These are phyloP conservation scores for Rattus norvegicus DNA, from an alignment of 2,113 vertebrate genomes.

Conservation along the genomic window GRCr8 NC_086039.1:89636501-89637000, in stretches of 20 bases:
- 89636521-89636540: background rate
- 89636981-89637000: background rate
- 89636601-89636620: background rate
- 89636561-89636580: background rate
- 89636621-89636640: background rate
- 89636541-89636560: background rate
- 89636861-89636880: constrained; percentile 12
- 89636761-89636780: constrained; percentile 54
- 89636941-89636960: constrained; percentile 38
- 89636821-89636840: background rate
- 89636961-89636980: background rate
- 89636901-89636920: constrained; percentile 23
- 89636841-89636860: background rate
- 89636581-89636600: background rate
- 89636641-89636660: constrained; percentile 36
- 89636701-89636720: background rate
- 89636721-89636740: background rate
- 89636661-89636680: constrained; percentile 1
- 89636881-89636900: constrained; percentile 54
- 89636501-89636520: constrained; percentile 12
- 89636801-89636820: constrained; percentile 4
- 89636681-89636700: background rate
- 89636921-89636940: constrained; percentile 44
- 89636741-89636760: constrained; percentile 3
- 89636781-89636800: constrained; percentile 42